Evolutionary conservation across 2,113 vertebrate species (phyloP).

Genomic region (Xenopus borealis): DNA sequence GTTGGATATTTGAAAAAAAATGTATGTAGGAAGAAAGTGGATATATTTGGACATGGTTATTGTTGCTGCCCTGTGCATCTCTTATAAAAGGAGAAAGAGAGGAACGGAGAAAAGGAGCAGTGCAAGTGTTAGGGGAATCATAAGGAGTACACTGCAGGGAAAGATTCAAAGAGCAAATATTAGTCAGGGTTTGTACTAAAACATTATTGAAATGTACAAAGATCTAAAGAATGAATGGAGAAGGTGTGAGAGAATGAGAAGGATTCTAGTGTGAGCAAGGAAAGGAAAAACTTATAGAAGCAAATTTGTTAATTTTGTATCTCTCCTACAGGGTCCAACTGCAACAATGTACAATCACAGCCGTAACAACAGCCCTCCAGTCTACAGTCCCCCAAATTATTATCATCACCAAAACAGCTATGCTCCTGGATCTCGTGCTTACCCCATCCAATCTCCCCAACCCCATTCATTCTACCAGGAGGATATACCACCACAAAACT

Average conservation of each 20-base stretch:
- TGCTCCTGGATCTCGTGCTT: conserved; percentile 55
- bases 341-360: conserved; percentile 63
- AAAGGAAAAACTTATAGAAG: not conserved
- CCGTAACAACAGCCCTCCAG: conserved; percentile 59
- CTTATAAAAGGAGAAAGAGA: too few relatives aligned
- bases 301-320: not conserved
- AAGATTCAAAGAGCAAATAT: conserved; percentile 3
- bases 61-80: too few relatives aligned
- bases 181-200: conserved; percentile 8
- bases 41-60: too few relatives aligned
- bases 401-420: conserved; percentile 53
- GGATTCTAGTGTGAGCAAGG: not conserved
- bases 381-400: conserved; percentile 61
- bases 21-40: too few relatives aligned
- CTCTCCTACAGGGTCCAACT: not conserved
- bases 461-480: conserved; percentile 70
- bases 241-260: not conserved
- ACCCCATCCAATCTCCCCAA: conserved; percentile 45
- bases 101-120: not conserved
- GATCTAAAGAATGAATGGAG: not conserved
- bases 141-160: too few relatives aligned
- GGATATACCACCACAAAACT: conserved; percentile 65
- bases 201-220: not conserved
- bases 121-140: not conserved
- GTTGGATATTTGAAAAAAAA: too few relatives aligned